These are phyloP conservation scores for Drosophila neonasuta DNA, from an alignment of 2,888 invertebrate species.

Conservation along the genomic window DNA sequence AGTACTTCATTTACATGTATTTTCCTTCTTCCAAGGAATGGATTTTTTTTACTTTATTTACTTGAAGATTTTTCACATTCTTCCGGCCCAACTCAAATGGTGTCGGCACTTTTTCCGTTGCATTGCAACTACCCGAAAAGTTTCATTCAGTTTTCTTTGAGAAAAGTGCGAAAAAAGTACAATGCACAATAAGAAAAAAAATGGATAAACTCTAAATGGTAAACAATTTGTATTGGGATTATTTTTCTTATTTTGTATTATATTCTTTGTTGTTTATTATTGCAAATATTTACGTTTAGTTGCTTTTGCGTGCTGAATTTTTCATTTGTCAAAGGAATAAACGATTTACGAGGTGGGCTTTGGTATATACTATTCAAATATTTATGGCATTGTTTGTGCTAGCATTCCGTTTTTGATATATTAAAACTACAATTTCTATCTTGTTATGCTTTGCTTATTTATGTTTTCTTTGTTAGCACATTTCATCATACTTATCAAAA, in stretches of 20 bases:
- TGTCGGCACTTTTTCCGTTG: constrained; percentile 21
- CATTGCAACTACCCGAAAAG: constrained; percentile 45
- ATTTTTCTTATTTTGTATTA: constrained; percentile 12
- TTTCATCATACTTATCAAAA: background rate
- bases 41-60: constrained; percentile 51
- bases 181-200: constrained; percentile 28
- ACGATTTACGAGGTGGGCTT: constrained; percentile 5
- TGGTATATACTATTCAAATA: constrained; percentile 25
- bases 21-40: constrained; percentile 38
- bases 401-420: background rate
- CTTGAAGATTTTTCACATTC: constrained; percentile 51
- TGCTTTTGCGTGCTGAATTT: constrained; percentile 10
- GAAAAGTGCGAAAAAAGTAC: constrained; percentile 23
- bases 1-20: constrained; percentile 41
- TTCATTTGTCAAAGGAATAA: constrained; percentile 26
- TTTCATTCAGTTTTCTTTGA: constrained; percentile 52
- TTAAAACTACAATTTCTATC: background rate
- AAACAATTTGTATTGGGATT: constrained; percentile 37
- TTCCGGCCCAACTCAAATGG: constrained; percentile 23
- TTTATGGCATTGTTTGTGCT: constrained; percentile 2
- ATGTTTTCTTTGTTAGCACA: background rate
- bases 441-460: background rate
- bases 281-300: constrained; percentile 52
- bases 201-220: constrained; percentile 34
- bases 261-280: constrained; percentile 27